Conservation (phyloP, 2,888 invertebrate species). For the Frankliniella intonsa region DNA sequence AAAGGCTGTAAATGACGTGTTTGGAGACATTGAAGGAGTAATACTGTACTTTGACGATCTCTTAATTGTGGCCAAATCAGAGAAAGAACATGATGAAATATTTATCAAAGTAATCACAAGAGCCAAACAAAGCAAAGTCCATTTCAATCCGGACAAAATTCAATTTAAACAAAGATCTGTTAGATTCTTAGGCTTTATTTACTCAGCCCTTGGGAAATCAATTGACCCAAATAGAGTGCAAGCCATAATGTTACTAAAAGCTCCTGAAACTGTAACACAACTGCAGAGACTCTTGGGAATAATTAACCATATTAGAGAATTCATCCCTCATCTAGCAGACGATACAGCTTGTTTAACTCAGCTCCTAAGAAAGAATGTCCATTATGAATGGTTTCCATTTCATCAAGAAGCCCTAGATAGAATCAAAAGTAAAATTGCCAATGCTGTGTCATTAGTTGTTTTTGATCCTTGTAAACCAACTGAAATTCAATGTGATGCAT, state of each 20-base stretch:
- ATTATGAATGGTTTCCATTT: too few species aligned
- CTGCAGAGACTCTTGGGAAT: background rate
- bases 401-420: too few species aligned
- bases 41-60: constrained; percentile 44
- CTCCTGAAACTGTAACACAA: background rate
- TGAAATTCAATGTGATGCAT: too few species aligned
- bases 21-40: constrained; percentile 43
- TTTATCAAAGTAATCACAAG: background rate
- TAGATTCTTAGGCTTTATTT: background rate
- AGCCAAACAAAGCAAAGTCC: background rate
- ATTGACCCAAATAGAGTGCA: background rate
- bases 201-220: too few species aligned
- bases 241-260: background rate
- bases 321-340: background rate
- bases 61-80: constrained; percentile 38
- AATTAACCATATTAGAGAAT: background rate
- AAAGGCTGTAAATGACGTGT: constrained; percentile 40
- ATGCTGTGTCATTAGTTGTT: too few species aligned
- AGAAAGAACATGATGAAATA: background rate
- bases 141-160: background rate
- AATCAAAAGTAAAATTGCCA: too few species aligned
- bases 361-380: background rate
- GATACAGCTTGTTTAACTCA: background rate
- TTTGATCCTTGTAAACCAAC: too few species aligned
- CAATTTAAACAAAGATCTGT: background rate